Base-by-base conservation (phyloP, 2,113 vertebrate genomes). In the Tamias sibiricus region DNA sequence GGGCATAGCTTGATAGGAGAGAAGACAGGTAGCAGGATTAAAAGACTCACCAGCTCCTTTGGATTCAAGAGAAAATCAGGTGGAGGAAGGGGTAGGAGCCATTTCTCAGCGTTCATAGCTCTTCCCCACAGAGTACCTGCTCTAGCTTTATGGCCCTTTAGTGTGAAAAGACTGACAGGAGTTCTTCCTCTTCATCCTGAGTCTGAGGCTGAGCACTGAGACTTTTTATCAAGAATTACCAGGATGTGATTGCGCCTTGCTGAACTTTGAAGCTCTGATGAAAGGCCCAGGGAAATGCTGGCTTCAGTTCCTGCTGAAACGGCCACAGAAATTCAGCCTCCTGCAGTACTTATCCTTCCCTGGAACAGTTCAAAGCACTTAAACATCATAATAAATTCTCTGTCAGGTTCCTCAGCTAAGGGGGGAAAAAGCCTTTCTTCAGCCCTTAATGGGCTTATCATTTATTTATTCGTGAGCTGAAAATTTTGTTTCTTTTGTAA, bases 361-460 rank as follows among this genome's bases (percentile, higher is more conserved):
- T 26, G 32, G 92, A 85, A 64, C 72, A 92, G 87, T 95, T 97
- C 95, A 94, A 95, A 97, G 81, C 49, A 37, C 35, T 80, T 91
- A 87, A 59, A 37, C 57, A 82, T 77, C 44, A 81, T 90, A 10
- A 93, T 66, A 87, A 95, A 92, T 95, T 97, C 57, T 92, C 69
- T 85, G 26, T 72, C 84, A 84, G 68, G 1, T 44, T 81, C 30
- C 40, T 74, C 20, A 79, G 22, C 80, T 81, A 13, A 40, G 26
- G 6, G 37, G 35, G 28, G 22, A 0, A 19, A 12, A 42, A 44
- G 19, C 40, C 64, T 71, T 95, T 94, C 32, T 93, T 79, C 40
- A 83, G 11, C 28, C 2, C 17, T 12, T 82, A 74, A 86, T 91
- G 4, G 8, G 93, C 44, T 84, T 81, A 62, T 35, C 49, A 66